Percentiles rank a stretch among this genome's conserved stretches.
Evolutionary conservation across 2,797 vertebrate species (phyloP).

Genomic region (Siniperca undulata): DNA sequence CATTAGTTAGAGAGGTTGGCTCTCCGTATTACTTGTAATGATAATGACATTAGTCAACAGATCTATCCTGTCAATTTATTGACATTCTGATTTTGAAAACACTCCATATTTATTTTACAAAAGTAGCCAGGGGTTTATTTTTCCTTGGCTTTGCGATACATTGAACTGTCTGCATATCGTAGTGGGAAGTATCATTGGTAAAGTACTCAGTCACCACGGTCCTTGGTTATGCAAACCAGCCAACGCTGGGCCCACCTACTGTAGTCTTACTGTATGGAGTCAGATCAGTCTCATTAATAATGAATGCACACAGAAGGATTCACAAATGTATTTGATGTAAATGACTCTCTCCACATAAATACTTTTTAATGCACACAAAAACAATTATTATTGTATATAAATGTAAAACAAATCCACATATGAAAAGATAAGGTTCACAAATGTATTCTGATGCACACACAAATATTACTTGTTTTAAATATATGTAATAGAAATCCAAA

Average conservation of each 20-base stretch:
- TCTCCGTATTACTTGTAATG: background rate
- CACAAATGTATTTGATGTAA: too few relatives aligned
- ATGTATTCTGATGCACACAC: too few relatives aligned
- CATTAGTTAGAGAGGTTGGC: background rate
- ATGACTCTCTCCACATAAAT: too few relatives aligned
- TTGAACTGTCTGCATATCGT: background rate
- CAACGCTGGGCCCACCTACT: background rate
- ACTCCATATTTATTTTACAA: background rate
- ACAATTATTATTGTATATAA: too few relatives aligned
- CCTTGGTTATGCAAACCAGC: background rate
- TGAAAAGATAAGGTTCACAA: too few relatives aligned
- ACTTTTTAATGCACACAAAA: too few relatives aligned
- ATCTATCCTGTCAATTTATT: background rate
- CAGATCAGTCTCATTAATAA: too few relatives aligned
- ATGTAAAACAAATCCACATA: too few relatives aligned
- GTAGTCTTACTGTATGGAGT: background rate
- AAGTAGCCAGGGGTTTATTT: background rate
- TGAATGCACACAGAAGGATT: too few relatives aligned
- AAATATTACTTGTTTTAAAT: too few relatives aligned
- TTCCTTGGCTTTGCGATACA: background rate
- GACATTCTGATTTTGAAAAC: background rate
- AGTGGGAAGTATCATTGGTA: background rate
- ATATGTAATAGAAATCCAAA: too few relatives aligned
- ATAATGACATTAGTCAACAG: background rate
- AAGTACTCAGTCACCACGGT: background rate